Evolutionary conservation across 35 echinoderm and acorn worm genomes (phyloP).

Genomic region (Heliocidaris erythrogramma): DNA sequence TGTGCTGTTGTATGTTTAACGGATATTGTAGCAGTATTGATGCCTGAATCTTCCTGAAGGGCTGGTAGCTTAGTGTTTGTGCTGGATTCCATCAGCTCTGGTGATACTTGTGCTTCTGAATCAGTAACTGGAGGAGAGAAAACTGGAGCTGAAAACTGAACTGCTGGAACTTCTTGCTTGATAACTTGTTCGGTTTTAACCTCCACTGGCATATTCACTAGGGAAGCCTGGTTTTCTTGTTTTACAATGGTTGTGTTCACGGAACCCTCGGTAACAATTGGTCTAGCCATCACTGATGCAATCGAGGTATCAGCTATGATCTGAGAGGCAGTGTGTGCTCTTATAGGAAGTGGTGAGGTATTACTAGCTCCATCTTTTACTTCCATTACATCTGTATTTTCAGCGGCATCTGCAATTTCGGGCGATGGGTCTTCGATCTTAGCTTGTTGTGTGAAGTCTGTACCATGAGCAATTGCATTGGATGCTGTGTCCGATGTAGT

Average conservation of each 20-base stretch:
- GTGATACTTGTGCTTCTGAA: not conserved
- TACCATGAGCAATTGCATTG: not conserved
- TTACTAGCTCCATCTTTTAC: constrained; percentile 8
- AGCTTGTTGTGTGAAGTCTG: constrained; percentile 13
- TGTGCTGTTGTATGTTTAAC: not conserved
- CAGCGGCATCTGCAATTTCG: constrained; percentile 15
- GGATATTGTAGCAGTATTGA: not conserved
- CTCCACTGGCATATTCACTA: not conserved
- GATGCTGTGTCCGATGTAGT: not conserved
- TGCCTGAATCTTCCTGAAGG: not conserved
- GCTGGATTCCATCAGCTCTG: not conserved
- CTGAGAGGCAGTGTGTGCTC: constrained; percentile 6
- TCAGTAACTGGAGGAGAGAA: not conserved
- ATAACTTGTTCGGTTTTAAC: not conserved
- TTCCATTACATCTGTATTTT: not conserved
- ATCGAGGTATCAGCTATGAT: not conserved
- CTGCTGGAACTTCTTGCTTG: not conserved
- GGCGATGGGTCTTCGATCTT: not conserved
- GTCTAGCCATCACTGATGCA: not conserved
- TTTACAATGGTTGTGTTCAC: not conserved
- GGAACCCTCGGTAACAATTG: not conserved
- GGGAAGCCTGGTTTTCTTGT: not conserved
- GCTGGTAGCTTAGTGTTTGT: not conserved
- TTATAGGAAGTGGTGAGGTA: not conserved
- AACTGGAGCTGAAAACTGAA: constrained; percentile 14